Conservation (phyloP, 2,797 vertebrate genomes). For the Chaetophractus vellerosus region DNA sequence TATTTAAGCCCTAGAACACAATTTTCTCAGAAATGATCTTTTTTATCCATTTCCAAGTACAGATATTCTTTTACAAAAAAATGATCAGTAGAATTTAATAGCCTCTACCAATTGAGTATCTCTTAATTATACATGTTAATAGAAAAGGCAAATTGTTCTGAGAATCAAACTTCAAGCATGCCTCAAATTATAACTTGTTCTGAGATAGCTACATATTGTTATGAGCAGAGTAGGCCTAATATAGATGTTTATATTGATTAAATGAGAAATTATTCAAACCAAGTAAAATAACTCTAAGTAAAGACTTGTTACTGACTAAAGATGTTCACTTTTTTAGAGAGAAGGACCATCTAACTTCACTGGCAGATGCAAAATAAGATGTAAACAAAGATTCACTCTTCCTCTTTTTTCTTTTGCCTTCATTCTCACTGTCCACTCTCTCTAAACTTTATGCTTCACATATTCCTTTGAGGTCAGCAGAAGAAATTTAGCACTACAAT, state of each 20-base stretch:
- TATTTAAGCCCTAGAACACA: constrained; percentile 13
- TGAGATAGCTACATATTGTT: constrained; percentile 6
- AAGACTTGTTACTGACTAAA: neutral
- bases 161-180: neutral
- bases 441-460: neutral
- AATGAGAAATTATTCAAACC: neutral
- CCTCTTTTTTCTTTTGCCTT: neutral
- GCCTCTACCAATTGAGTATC: neutral
- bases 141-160: constrained; percentile 2
- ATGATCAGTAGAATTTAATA: neutral
- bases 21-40: neutral
- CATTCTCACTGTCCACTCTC: neutral
- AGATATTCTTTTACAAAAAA: neutral
- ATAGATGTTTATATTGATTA: neutral
- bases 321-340: neutral
- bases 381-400: neutral
- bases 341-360: neutral
- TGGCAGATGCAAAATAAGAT: neutral
- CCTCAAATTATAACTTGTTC: neutral
- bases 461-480: neutral
- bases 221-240: neutral
- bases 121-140: constrained; percentile 45
- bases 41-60: neutral
- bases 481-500: neutral
- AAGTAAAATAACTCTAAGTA: neutral